Evolutionary conservation across 2,888 invertebrate species (phyloP), one percentile per base, ranked within the genome.

Genomic region (Drosophila macrospina): DNA sequence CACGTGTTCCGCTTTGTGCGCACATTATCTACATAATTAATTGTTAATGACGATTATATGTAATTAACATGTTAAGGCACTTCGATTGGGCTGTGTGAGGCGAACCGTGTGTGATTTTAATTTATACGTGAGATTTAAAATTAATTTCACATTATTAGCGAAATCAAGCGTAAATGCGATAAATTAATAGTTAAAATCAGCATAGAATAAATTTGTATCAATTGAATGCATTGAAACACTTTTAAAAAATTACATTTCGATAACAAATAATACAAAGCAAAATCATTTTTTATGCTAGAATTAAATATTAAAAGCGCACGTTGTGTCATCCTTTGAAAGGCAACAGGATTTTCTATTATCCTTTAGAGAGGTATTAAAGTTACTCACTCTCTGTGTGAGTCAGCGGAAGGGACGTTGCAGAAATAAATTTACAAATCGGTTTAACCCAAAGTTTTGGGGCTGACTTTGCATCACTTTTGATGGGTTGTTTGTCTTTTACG

Each of bases 131-230:
- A 48, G 80, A 77, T 72, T 74, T 78, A 54, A 74, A 85, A 76
- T 88, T 74, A 76, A 86, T 88, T 86, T 73, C 70, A 20, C 74
- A 71, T 78, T 80, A 76, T 66, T 61, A 57, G 76, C 70, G 39
- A 80, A 80, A 83, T 85, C 85, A 85, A 78, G 78, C 77, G 86
- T 69, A 65, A 85, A 78, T 47, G 73, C 69, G 88, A 85, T 85
- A 86, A 85, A 85, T 85, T 80, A 88, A 83, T 85, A 72, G 85
- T 68, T 74, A 5, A 65, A 83, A 72, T 73, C 69, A 72, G 73
- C 60, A 65, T 39, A 24, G 32, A 30, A 48, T 55, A 44, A 30
- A 15, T 45, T 52, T 60, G 37, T 28, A 32, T 36, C 26, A 51
- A 42, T 54, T 50, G 47, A 37, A 15, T 52, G 60, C 52, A 54